phyloP scores from a whole-genome alignment of 2,888 invertebrate species.

The Macaria liturata region DNA sequence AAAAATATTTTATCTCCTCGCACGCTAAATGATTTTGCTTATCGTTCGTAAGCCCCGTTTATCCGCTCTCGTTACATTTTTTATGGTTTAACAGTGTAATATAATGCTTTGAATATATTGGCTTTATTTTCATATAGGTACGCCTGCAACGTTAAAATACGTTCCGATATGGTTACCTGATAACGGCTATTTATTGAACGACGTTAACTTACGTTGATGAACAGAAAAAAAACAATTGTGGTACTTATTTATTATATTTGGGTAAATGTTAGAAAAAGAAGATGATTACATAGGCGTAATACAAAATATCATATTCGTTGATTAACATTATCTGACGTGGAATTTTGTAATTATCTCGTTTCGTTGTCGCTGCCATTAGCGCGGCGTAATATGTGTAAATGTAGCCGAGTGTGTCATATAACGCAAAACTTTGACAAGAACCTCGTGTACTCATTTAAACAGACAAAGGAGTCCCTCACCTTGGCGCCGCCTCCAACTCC shows the following conservation, averaged over 20 bases:
- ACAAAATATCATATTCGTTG: too few species aligned
- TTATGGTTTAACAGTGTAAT: slow-evolving; percentile 34
- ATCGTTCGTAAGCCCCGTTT: slow-evolving; percentile 37
- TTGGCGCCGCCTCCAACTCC: slow-evolving; percentile 24
- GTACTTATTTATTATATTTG: too few species aligned
- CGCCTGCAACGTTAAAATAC: slow-evolving; percentile 13
- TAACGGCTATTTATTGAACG: slow-evolving; percentile 3
- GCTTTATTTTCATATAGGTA: slow-evolving; percentile 25
- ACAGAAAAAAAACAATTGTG: too few species aligned
- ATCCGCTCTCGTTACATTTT: slow-evolving; percentile 33
- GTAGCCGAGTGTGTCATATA: slow-evolving; percentile 5
- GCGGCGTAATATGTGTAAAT: slow-evolving; percentile 3
- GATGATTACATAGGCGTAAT: too few species aligned
- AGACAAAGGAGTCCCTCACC: slow-evolving; percentile 28
- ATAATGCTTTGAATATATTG: slow-evolving; percentile 31
- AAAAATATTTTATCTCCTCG: slow-evolving; percentile 36
- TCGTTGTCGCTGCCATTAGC: too few species aligned
- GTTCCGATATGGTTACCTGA: slow-evolving; percentile 11
- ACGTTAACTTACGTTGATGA: too few species aligned
- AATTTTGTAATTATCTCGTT: too few species aligned
- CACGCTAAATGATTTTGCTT: slow-evolving; percentile 40
- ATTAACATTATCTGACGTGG: too few species aligned
- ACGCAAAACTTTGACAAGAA: slow-evolving; percentile 7
- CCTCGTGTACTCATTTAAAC: slow-evolving; percentile 23
- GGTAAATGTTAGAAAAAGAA: too few species aligned